These are phyloP conservation scores for Chalcis sispes DNA, from an alignment of 2,888 invertebrate species.

Conservation along the genomic window DNA sequence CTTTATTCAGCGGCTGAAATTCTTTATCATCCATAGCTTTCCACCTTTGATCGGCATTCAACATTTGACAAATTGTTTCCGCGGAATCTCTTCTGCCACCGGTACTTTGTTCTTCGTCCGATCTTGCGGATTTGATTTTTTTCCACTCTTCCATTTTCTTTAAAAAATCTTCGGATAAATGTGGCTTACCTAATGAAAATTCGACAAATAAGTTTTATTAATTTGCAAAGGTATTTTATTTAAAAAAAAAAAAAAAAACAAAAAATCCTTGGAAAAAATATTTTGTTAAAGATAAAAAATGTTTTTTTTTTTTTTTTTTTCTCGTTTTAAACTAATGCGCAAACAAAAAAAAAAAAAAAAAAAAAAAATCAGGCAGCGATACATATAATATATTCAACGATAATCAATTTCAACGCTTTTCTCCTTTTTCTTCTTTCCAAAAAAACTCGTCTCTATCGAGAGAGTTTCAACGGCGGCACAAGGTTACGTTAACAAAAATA, in stretches of 20 bases:
- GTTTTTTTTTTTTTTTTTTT: no score
- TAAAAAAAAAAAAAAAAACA: no score
- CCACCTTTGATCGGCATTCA: constrained; percentile 50
- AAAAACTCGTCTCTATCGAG: no score
- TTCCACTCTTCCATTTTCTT: constrained; percentile 93
- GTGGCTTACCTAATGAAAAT: constrained; percentile 79
- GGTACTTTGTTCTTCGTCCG: constrained; percentile 77
- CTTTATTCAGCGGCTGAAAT: constrained; percentile 79
- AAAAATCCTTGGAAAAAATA: no score
- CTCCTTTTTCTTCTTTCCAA: background rate
- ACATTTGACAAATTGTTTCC: constrained; percentile 6
- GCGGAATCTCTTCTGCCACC: constrained; percentile 69
- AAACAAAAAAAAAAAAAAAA: no score
- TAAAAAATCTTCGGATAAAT: constrained; percentile 88
- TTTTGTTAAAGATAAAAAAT: no score
- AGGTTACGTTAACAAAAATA: background rate
- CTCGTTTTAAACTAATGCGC: no score
- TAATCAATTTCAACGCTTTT: no score
- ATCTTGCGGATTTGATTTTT: constrained; percentile 82
- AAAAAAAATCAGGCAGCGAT: no score
- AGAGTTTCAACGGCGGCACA: background rate
- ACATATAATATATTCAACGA: no score
- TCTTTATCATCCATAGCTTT: constrained; percentile 76
- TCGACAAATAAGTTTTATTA: no score
- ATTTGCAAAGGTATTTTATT: no score